Conservation (phyloP, 2,113 vertebrate species). For the Hucho hucho region DNA sequence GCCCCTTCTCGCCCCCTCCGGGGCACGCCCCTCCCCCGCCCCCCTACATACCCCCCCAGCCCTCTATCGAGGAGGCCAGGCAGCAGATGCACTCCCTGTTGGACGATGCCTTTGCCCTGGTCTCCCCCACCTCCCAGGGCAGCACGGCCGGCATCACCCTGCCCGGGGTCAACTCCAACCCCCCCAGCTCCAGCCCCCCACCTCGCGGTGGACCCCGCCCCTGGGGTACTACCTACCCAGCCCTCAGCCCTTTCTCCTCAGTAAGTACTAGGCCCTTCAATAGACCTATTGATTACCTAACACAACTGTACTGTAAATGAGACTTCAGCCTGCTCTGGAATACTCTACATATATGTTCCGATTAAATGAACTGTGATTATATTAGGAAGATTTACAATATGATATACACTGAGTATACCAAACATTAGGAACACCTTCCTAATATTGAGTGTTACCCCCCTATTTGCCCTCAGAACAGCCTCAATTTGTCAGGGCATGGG, state of each 20-base stretch:
- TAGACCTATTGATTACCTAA: not conserved
- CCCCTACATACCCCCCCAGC: conserved; percentile 89
- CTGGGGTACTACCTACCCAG: conserved; percentile 75
- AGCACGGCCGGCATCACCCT: conserved; percentile 62
- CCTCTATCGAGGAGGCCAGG: conserved; percentile 94
- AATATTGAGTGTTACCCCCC: too few species aligned
- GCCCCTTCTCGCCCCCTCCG: conserved; percentile 73
- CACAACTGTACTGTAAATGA: too few species aligned
- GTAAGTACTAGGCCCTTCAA: conserved; percentile 59
- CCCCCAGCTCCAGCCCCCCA: conserved; percentile 63
- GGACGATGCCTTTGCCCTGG: conserved; percentile 94
- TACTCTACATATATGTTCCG: too few species aligned
- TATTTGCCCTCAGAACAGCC: too few species aligned
- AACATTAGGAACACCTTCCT: too few species aligned
- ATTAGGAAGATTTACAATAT: too few species aligned
- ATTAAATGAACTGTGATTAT: too few species aligned
- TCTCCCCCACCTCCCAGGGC: conserved; percentile 87
- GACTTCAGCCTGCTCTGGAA: too few species aligned
- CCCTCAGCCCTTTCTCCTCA: conserved; percentile 57
- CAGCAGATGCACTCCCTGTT: conserved; percentile 98
- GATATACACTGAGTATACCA: too few species aligned
- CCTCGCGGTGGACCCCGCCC: conserved; percentile 59
- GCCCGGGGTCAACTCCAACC: conserved; percentile 59
- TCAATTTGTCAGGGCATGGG: too few species aligned
- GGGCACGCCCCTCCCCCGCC: conserved; percentile 76